Evolutionary conservation across 2,797 vertebrate genomes (phyloP), one percentile per base, ranked within the genome.

Genomic region (Tarsius wallacei): DNA sequence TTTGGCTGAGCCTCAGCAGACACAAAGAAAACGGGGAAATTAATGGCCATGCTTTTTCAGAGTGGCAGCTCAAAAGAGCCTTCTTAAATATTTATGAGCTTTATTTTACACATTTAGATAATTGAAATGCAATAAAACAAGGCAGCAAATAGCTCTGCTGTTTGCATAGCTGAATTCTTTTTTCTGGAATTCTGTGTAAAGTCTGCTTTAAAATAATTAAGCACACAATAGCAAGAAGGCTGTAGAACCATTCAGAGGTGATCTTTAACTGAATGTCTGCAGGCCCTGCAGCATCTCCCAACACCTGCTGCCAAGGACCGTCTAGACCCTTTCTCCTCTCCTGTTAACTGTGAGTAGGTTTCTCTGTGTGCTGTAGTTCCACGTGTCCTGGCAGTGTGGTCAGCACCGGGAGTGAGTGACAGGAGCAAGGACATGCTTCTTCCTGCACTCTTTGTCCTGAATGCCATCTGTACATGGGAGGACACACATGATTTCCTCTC

Each of bases 71-170:
- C 76, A 59, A 11, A 76, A 83, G 55, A 80, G 71, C 81, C 49
- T 91, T 83, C 83, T 82, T 91, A 91, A 76, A 86, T 93, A 95
- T 93, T 91, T 91, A 88, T 86, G 59, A 64, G 24, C 77, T 68
- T 53, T 59, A 42, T 14, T 77, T 89, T 70, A 85, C 53, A 76
- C 87, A 81, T 61, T 87, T 36, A 66, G 74, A 53, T 74, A 26
- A 70, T 49, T 89, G n/a, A 87, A 53, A 81, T 66, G 83, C 77
- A 16, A 4, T 53, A 22, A 59, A 83, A 91, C 88, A 74, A 47
- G 90, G 64, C 51, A 66, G 49, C 55, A 78, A 11, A 49, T 9
- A 3, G 28, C 74, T 78, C 66, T 70, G 86, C 57, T 61, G 85
- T 83, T 42, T 68, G 78, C 42, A 2, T 17, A 36, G 66, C 78